A percentile compares a stretch with the other conserved stretches of the same genome.
Evolutionary conservation across 1,140 invertebrate genomes (phyloP).

Genomic region (Cotesia vestalis): DNA sequence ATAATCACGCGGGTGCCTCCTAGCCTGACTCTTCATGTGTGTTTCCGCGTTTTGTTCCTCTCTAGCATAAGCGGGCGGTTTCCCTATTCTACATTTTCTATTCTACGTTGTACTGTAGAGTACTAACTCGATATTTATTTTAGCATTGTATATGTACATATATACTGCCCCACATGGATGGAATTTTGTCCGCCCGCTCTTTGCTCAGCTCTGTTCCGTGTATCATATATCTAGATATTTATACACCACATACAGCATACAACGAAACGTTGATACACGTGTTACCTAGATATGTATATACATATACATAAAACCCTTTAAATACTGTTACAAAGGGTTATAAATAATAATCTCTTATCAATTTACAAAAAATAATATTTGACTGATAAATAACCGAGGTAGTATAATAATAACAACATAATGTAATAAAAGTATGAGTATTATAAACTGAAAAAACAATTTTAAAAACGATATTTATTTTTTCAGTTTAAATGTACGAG

Average conservation of each 20-base stretch:
- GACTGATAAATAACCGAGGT: no score
- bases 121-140: background rate
- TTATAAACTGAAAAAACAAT: no score
- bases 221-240: background rate
- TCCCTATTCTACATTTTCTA: slow-evolving; percentile 6
- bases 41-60: slow-evolving; percentile 25
- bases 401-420: no score
- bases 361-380: no score
- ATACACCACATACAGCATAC: background rate
- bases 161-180: slow-evolving; percentile 3
- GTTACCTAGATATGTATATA: background rate
- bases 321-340: no score
- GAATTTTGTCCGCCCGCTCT: background rate
- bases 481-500: background rate
- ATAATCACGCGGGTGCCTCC: slow-evolving; percentile 38
- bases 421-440: background rate
- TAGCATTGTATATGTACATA: background rate
- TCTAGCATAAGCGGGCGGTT: background rate
- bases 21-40: slow-evolving; percentile 38
- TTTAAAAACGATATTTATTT: background rate
- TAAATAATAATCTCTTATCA: no score
- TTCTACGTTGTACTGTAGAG: background rate
- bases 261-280: no score
- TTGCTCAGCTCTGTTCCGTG: background rate
- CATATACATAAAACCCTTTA: background rate